A percentile compares a stretch with the other conserved stretches of the same genome.
These are phyloP conservation scores for Drosophila sordidula DNA, from an alignment of 2,888 invertebrate genomes.

Conservation along the genomic window DNA sequence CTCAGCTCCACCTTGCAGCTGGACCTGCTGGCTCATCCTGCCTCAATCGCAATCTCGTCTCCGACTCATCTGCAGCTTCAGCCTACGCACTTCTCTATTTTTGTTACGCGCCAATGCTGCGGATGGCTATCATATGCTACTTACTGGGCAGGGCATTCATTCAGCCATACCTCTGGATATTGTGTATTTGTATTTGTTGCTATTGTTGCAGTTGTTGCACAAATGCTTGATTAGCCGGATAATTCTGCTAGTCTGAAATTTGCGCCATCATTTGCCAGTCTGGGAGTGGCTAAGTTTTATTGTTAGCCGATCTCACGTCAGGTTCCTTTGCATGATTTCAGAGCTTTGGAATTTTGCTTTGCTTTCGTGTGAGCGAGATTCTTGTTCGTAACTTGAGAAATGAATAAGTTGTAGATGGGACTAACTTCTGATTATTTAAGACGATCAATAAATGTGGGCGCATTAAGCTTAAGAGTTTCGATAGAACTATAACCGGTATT, in stretches of 20 bases:
- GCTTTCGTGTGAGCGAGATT: conserved; percentile 4
- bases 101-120: conserved; percentile 41
- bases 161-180: conserved; percentile 38
- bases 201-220: conserved; percentile 17
- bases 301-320: conserved; percentile 49
- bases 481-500: no score
- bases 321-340: conserved; percentile 46
- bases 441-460: not conserved
- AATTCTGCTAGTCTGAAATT: conserved; percentile 58
- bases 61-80: conserved; percentile 33
- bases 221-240: conserved; percentile 68
- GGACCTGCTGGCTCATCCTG: conserved; percentile 44
- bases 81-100: conserved; percentile 69
- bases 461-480: no score
- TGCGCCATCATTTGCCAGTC: conserved; percentile 58
- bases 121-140: conserved; percentile 66
- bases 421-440: conserved; percentile 11
- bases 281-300: conserved; percentile 63
- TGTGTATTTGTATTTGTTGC: conserved; percentile 5
- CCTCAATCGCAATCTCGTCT: conserved; percentile 3
- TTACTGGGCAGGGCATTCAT: conserved; percentile 50
- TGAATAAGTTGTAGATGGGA: conserved; percentile 9
- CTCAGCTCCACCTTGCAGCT: conserved; percentile 1
- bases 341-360: conserved; percentile 37
- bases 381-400: conserved; percentile 25